Evolutionary conservation across 2,113 vertebrate genomes (phyloP).

Genomic region (Ptychochromis oligacanthus): DNA sequence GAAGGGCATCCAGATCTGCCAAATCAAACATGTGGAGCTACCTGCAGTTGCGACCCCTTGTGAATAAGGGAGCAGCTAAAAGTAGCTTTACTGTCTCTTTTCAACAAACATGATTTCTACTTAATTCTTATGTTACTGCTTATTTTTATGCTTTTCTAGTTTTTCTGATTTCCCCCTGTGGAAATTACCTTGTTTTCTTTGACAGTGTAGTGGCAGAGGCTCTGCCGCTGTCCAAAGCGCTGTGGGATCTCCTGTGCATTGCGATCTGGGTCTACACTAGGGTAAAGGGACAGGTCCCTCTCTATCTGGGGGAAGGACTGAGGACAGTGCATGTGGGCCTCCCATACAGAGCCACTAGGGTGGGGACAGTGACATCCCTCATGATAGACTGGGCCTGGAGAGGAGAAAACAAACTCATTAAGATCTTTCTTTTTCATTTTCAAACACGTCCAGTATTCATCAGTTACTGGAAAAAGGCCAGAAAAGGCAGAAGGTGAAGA

Average conservation of each 20-base stretch:
- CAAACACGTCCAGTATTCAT: not conserved
- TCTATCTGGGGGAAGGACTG: slow-evolving; percentile 88
- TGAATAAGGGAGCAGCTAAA: too few relatives aligned
- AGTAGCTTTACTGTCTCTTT: too few relatives aligned
- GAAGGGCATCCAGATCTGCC: too few relatives aligned
- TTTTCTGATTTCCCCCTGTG: not conserved
- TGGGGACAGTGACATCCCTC: slow-evolving; percentile 94
- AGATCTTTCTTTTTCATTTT: not conserved
- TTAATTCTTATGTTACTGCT: not conserved
- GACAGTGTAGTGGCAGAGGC: slow-evolving; percentile 96
- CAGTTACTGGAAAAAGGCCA: not conserved
- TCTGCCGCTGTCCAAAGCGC: slow-evolving; percentile 94
- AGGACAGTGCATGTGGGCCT: slow-evolving; percentile 89
- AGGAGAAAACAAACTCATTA: not conserved
- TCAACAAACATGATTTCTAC: too few relatives aligned
- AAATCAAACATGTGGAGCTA: too few relatives aligned
- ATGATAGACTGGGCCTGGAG: slow-evolving; percentile 90
- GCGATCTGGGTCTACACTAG: slow-evolving; percentile 86
- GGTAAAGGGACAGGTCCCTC: slow-evolving; percentile 85
- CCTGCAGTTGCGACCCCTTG: too few relatives aligned
- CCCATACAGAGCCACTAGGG: slow-evolving; percentile 83
- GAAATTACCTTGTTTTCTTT: slow-evolving; percentile 89
- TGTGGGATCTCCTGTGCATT: slow-evolving; percentile 89
- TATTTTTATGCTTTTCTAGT: not conserved
- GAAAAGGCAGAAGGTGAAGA: not conserved